These are phyloP conservation scores for Steinernema carpocapsae DNA, from an alignment of 2,888 invertebrate species.

Conservation along the genomic window DNA sequence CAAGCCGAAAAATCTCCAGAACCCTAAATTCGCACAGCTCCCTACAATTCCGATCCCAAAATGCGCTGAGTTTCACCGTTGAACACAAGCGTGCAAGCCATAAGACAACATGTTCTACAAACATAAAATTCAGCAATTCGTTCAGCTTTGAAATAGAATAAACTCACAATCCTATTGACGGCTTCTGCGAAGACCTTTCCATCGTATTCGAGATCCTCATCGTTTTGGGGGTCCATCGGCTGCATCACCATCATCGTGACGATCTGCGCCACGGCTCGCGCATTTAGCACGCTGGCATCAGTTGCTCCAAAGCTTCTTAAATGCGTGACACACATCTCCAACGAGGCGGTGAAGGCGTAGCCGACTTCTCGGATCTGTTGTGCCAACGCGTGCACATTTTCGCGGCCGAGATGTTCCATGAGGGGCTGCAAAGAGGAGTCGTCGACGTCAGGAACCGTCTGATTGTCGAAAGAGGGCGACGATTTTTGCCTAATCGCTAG, in stretches of 20 bases:
- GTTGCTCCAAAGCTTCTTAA: conserved; percentile 81
- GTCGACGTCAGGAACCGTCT: background rate
- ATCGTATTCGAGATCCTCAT: conserved; percentile 46
- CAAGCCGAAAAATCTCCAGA: too few relatives aligned
- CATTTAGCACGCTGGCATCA: conserved; percentile 75
- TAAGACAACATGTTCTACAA: too few relatives aligned
- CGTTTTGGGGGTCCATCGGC: background rate
- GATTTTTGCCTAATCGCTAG: background rate
- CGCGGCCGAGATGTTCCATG: conserved; percentile 21
- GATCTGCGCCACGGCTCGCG: conserved; percentile 83
- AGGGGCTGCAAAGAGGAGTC: background rate
- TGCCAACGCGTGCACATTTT: conserved; percentile 23
- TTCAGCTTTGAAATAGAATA: conserved; percentile 89
- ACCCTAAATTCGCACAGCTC: too few relatives aligned
- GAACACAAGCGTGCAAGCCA: too few relatives aligned
- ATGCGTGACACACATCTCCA: conserved; percentile 86
- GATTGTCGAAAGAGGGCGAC: background rate
- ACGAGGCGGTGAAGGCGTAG: conserved; percentile 82
- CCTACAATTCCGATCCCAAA: too few relatives aligned
- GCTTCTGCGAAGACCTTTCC: conserved; percentile 70
- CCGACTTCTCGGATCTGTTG: conserved; percentile 73
- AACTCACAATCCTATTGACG: conserved; percentile 90
- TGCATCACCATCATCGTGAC: conserved; percentile 80
- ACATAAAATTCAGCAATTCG: conserved; percentile 7
- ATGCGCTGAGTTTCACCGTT: too few relatives aligned